These are phyloP conservation scores for Frankliniella fusca DNA, from an alignment of 2,888 invertebrate genomes.

Conservation along the genomic window DNA sequence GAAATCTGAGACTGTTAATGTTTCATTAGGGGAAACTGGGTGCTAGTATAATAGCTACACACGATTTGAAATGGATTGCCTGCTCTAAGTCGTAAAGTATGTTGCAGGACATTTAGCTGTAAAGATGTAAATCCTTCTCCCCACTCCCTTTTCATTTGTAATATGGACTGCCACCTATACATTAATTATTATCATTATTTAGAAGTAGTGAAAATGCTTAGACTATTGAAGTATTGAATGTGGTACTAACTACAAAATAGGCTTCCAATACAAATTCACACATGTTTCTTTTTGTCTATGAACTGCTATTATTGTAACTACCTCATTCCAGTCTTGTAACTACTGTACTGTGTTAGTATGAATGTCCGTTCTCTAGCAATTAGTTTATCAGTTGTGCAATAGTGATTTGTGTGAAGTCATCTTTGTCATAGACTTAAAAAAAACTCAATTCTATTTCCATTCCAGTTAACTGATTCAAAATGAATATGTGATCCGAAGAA, in stretches of 20 bases:
- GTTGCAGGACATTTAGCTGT: neutral
- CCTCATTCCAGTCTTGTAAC: constrained; percentile 6
- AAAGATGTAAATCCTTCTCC: neutral
- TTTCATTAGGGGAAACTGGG: neutral
- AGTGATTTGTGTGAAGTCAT: neutral
- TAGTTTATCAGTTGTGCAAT: neutral
- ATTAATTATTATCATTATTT: too few species aligned
- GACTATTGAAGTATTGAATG: too few species aligned
- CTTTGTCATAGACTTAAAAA: neutral
- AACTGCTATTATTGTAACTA: constrained; percentile 7
- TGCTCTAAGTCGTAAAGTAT: neutral
- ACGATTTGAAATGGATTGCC: neutral
- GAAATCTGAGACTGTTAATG: constrained; percentile 8
- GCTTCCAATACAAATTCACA: neutral
- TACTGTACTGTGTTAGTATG: neutral
- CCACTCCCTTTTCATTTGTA: neutral
- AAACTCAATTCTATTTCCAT: neutral
- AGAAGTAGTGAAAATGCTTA: too few species aligned
- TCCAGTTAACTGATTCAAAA: neutral
- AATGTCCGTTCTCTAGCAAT: neutral
- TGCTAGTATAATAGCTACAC: constrained; percentile 7
- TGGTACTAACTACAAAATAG: neutral
- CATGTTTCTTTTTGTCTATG: constrained; percentile 3
- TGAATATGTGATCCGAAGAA: neutral
- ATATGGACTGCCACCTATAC: neutral